Evolutionary conservation across 2,888 invertebrate genomes (phyloP), one percentile per base, ranked within the genome.

Genomic region (Drosophila gaucha): DNA sequence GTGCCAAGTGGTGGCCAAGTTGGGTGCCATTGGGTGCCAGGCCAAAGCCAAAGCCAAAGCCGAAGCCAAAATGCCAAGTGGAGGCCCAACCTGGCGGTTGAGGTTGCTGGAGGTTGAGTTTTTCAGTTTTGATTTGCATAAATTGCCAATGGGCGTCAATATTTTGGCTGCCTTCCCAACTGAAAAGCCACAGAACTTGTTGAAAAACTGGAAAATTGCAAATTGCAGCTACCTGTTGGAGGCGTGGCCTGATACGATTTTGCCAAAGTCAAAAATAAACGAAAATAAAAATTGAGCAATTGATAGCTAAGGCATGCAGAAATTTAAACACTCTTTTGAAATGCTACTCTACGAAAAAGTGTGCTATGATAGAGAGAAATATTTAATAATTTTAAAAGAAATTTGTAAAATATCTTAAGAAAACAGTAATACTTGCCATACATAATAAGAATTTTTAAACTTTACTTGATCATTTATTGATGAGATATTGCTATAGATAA

Each of bases 201-300:
- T 58, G 64, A 73, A 72, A 70, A 74, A 69, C 46, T 62, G 26
- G 38, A 30, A n/a, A 44, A 44, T 52, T 18, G 44, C 44, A 79
- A 86, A 79, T 84, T 86, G 78, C 68, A 43, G 56, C 68, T 77
- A 80, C 86, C 80, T 86, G 84, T 65, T 70, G 52, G 60, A 52
- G 74, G 74, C 76, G 74, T 74, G 75, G 71, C 57, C 20, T 14
- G 36, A 52, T 66, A 60, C 41, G 24, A 65, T 52, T 74, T 67
- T 46, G 44, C 28, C 54, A 28, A 30, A 50, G 26, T 20, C 9
- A n/a, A 38, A 36, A 43, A 41, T 18, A 14, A 26, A 14, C 9
- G 9, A 12, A 6, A 28, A 28, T 18, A 16, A 44, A 44, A 44
- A 18, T 9, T 10, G n/a, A 20, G 8, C n/a, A 6, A 46, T 1